Conservation (phyloP, 2,888 invertebrate genomes). For the Euclidia mi region DNA sequence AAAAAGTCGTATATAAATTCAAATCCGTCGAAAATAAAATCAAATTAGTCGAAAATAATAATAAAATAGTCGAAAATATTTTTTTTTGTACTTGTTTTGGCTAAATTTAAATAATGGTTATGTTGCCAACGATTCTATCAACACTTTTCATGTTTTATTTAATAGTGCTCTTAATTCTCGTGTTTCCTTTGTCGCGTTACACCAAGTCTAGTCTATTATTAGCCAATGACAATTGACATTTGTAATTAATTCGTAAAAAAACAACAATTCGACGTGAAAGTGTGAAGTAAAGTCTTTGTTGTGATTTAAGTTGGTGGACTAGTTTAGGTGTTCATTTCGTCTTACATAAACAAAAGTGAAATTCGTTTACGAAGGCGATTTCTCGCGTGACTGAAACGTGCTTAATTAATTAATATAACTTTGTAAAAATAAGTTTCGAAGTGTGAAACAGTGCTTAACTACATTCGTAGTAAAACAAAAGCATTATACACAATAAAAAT, state of each 20-base stretch:
- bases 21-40: neutral
- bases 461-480: too few species aligned
- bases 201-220: slow-evolving; percentile 59
- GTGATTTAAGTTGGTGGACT: slow-evolving; percentile 1
- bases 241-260: slow-evolving; percentile 12
- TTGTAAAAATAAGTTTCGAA: too few species aligned
- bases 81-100: too few species aligned
- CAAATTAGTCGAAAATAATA: neutral
- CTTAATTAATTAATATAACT: slow-evolving; percentile 3
- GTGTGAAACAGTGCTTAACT: too few species aligned
- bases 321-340: slow-evolving; percentile 1
- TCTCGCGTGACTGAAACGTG: too few species aligned
- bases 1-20: neutral
- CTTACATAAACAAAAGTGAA: neutral
- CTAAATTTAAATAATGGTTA: slow-evolving; percentile 45
- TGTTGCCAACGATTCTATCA: slow-evolving; percentile 73
- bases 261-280: slow-evolving; percentile 16
- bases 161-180: slow-evolving; percentile 75
- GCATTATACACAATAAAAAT: too few species aligned
- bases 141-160: slow-evolving; percentile 81
- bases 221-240: slow-evolving; percentile 33
- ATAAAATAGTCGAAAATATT: too few species aligned
- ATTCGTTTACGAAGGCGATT: neutral
- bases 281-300: slow-evolving; percentile 13
- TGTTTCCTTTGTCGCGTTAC: slow-evolving; percentile 83